These are phyloP conservation scores for Nephotettix cincticeps DNA, from an alignment of 1,140 invertebrate species.

Conservation along the genomic window DNA sequence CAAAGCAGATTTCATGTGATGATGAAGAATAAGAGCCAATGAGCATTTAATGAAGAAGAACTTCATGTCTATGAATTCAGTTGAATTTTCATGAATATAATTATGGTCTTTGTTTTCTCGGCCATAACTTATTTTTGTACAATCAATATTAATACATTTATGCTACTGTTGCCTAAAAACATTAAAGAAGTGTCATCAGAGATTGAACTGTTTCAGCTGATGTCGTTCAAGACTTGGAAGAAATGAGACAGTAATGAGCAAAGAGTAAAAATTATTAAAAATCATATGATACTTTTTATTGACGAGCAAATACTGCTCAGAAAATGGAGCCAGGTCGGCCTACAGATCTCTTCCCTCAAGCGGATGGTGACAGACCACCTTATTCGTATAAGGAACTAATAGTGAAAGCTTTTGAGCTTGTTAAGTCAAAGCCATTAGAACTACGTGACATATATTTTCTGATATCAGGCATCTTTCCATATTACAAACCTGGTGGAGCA, in stretches of 20 bases:
- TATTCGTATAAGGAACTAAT: slow-evolving; percentile 7
- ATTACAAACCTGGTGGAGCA: not conserved
- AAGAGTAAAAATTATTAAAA: not conserved
- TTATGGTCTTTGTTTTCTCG: too few relatives aligned
- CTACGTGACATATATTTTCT: slow-evolving; percentile 3
- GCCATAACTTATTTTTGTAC: too few relatives aligned
- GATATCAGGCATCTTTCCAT: not conserved
- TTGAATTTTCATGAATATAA: too few relatives aligned
- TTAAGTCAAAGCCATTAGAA: not conserved
- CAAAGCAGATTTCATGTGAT: too few relatives aligned
- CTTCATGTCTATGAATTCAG: too few relatives aligned
- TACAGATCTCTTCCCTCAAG: not conserved
- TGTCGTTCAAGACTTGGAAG: not conserved
- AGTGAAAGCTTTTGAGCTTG: not conserved
- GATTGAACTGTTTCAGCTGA: not conserved
- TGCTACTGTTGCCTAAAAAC: too few relatives aligned
- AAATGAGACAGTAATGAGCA: not conserved
- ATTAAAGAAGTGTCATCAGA: too few relatives aligned
- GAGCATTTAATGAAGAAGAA: too few relatives aligned
- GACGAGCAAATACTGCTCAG: not conserved
- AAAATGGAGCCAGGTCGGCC: not conserved
- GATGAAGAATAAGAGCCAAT: too few relatives aligned
- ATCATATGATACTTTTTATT: not conserved
- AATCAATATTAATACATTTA: too few relatives aligned
- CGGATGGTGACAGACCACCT: not conserved